These are phyloP conservation scores for Aulostomus chinensis DNA, from an alignment of 2,797 vertebrate genomes.

Conservation along the genomic window DNA sequence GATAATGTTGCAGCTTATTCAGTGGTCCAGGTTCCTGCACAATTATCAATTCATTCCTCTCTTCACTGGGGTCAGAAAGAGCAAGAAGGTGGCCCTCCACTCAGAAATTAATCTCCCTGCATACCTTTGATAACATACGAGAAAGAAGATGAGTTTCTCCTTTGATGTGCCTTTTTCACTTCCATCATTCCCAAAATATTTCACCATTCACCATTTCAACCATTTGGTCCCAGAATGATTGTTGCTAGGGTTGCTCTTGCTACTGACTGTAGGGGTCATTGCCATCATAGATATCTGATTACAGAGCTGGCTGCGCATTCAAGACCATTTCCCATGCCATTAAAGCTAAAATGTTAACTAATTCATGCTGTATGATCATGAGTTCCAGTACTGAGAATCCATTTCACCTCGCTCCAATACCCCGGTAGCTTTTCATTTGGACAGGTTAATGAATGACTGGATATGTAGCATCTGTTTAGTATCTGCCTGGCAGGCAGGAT, in stretches of 20 bases:
- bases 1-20: conserved; percentile 51
- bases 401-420: conserved; percentile 57
- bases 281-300: conserved; percentile 44
- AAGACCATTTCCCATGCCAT: conserved; percentile 59
- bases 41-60: conserved; percentile 69
- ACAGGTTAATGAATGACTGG: conserved; percentile 65
- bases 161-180: conserved; percentile 1
- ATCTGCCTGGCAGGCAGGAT: conserved; percentile 34
- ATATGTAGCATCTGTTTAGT: conserved; percentile 65
- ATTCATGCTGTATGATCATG: conserved; percentile 67
- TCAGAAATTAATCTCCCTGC: conserved; percentile 65
- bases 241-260: conserved; percentile 31
- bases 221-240: conserved; percentile 14
- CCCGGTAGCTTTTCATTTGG: conserved; percentile 58
- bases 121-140: conserved; percentile 58
- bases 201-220: neutral
- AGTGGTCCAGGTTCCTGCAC: conserved; percentile 40
- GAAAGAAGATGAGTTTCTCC: conserved; percentile 39
- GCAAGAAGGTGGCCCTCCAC: conserved; percentile 54
- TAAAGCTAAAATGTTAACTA: conserved; percentile 66
- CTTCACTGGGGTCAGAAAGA: conserved; percentile 52
- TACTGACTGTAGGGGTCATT: conserved; percentile 37
- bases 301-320: conserved; percentile 43
- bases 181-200: neutral
- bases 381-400: conserved; percentile 57